Conservation (phyloP, 2,888 invertebrate genomes). For the Thera obeliscata region DNA sequence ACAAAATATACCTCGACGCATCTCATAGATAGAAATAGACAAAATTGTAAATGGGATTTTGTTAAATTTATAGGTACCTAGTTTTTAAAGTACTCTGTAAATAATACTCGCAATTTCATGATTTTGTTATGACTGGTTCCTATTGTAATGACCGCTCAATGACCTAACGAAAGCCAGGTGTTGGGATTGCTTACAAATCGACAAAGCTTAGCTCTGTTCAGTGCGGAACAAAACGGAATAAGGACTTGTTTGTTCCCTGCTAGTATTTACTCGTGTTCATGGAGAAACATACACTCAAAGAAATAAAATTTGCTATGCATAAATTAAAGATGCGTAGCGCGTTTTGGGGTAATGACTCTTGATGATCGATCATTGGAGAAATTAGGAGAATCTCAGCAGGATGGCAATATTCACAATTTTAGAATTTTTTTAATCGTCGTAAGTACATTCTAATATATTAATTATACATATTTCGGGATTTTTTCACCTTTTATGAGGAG, state of each 20-base stretch:
- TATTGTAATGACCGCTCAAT: constrained; percentile 32
- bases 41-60: background rate
- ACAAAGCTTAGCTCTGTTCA: constrained; percentile 43
- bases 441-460: too few species aligned
- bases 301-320: background rate
- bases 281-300: background rate
- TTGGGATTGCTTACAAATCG: constrained; percentile 36
- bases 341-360: too few species aligned
- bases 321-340: too few species aligned
- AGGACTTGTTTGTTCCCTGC: constrained; percentile 36
- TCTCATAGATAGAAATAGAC: background rate
- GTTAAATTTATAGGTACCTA: too few species aligned
- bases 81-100: background rate
- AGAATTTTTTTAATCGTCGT: too few species aligned
- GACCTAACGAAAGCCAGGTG: constrained; percentile 43
- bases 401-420: too few species aligned
- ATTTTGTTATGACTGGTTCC: constrained; percentile 24
- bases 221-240: constrained; percentile 42
- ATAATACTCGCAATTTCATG: background rate
- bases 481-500: too few species aligned
- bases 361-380: too few species aligned
- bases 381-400: too few species aligned
- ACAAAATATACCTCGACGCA: background rate
- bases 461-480: too few species aligned
- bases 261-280: constrained; percentile 10